Conservation (phyloP, 2,797 vertebrate genomes). For the Taenioides sp. region DNA sequence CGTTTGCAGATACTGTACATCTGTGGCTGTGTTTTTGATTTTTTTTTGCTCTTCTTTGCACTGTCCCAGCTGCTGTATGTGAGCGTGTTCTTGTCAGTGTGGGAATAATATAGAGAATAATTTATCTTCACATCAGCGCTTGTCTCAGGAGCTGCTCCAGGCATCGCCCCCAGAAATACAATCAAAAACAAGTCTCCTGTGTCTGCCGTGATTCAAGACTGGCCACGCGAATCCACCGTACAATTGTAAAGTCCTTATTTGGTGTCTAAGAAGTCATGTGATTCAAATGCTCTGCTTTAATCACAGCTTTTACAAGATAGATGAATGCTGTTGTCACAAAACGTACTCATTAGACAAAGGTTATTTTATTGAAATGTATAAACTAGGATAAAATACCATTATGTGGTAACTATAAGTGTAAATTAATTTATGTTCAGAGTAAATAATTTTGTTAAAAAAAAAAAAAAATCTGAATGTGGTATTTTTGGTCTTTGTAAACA, state of each 20-base stretch:
- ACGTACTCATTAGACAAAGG: not conserved
- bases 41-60: slow-evolving; percentile 32
- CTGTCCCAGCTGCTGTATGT: slow-evolving; percentile 16
- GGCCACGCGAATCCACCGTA: slow-evolving; percentile 17
- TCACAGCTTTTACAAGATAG: slow-evolving; percentile 1
- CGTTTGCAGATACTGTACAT: slow-evolving; percentile 25
- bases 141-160: slow-evolving; percentile 28
- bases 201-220: slow-evolving; percentile 29
- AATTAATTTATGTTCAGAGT: no score
- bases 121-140: slow-evolving; percentile 35
- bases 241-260: slow-evolving; percentile 28
- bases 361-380: not conserved
- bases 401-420: no score
- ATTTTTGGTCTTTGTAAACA: no score
- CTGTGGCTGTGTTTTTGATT: slow-evolving; percentile 16
- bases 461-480: no score
- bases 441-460: no score
- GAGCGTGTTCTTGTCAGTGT: slow-evolving; percentile 20
- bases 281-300: slow-evolving; percentile 19
- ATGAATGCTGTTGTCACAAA: not conserved
- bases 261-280: slow-evolving; percentile 10
- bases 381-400: no score
- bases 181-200: slow-evolving; percentile 14
- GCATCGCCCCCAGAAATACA: slow-evolving; percentile 36
- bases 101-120: slow-evolving; percentile 35